Percentiles rank a stretch among this genome's conserved stretches.
These are phyloP conservation scores for Phalangium opilio DNA, from an alignment of 2,888 invertebrate genomes.

Conservation along the genomic window DNA sequence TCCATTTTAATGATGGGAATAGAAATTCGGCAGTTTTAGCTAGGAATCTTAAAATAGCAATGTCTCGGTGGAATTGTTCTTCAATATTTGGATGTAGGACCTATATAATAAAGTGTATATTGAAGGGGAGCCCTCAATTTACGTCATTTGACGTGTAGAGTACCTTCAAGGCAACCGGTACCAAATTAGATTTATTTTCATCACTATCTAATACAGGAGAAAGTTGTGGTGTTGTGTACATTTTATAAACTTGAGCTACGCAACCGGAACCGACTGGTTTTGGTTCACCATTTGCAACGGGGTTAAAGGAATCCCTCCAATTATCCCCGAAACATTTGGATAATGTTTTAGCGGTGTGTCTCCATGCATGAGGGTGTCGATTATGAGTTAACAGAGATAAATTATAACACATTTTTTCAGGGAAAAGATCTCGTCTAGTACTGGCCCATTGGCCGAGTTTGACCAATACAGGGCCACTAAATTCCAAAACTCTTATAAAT, in stretches of 20 bases:
- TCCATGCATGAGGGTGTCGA: constrained; percentile 31
- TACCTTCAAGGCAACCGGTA: not conserved
- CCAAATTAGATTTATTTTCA: not conserved
- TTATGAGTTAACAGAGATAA: constrained; percentile 31
- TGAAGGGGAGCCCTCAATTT: not conserved
- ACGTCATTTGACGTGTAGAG: not conserved
- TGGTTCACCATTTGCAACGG: constrained; percentile 30
- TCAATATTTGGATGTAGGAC: constrained; percentile 34
- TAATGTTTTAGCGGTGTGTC: constrained; percentile 28
- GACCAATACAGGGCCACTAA: constrained; percentile 36
- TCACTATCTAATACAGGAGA: not conserved
- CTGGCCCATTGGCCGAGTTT: constrained; percentile 40
- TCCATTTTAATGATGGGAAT: constrained; percentile 33
- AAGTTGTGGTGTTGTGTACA: not conserved
- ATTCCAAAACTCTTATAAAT: constrained; percentile 27
- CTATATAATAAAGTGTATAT: constrained; percentile 17
- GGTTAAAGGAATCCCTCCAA: constrained; percentile 30
- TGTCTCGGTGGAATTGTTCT: constrained; percentile 29
- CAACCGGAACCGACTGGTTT: constrained; percentile 39
- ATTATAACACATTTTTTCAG: constrained; percentile 32
- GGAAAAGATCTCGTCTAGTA: constrained; percentile 36
- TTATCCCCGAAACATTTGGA: constrained; percentile 29
- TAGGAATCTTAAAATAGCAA: constrained; percentile 30
- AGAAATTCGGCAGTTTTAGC: constrained; percentile 26
- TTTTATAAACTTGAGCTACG: constrained; percentile 34